Conservation (phyloP, 1,140 invertebrate species). For the Leptinotarsa undecemlineata region DNA sequence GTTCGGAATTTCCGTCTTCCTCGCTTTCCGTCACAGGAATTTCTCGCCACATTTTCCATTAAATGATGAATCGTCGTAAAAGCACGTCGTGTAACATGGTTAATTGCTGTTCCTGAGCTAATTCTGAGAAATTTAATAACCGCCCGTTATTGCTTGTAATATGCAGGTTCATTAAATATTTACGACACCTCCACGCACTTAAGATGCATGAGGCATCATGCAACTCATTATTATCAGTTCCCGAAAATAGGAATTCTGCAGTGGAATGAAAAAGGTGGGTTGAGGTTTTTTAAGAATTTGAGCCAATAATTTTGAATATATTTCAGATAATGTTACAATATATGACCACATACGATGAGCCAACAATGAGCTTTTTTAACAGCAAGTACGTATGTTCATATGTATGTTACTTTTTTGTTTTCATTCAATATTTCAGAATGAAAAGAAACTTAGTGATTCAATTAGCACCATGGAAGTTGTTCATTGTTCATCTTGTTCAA, state of each 20-base stretch:
- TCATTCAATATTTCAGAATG: no score
- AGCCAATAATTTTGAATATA: no score
- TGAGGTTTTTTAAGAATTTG: no score
- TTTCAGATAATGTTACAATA: no score
- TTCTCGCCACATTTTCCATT: background rate
- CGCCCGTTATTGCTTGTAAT: slow-evolving; percentile 24
- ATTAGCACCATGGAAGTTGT: no score
- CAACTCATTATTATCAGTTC: background rate
- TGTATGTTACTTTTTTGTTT: no score
- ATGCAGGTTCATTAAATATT: slow-evolving; percentile 24
- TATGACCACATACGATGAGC: no score
- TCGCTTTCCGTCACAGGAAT: background rate
- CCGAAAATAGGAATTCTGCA: background rate
- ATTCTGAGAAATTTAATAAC: slow-evolving; percentile 23
- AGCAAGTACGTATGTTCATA: no score
- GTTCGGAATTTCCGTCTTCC: background rate
- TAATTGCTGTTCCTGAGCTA: slow-evolving; percentile 4
- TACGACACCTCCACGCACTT: slow-evolving; percentile 13
- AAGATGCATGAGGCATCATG: slow-evolving; percentile 13
- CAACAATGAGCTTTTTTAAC: no score
- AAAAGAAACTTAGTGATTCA: no score
- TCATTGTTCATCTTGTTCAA: no score
- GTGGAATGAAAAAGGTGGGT: no score
- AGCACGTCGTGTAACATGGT: slow-evolving; percentile 2
- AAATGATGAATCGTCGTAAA: slow-evolving; percentile 9